Evolutionary conservation across 2,888 invertebrate species (phyloP).

Genomic region (Caenorhabditis panamensis): DNA sequence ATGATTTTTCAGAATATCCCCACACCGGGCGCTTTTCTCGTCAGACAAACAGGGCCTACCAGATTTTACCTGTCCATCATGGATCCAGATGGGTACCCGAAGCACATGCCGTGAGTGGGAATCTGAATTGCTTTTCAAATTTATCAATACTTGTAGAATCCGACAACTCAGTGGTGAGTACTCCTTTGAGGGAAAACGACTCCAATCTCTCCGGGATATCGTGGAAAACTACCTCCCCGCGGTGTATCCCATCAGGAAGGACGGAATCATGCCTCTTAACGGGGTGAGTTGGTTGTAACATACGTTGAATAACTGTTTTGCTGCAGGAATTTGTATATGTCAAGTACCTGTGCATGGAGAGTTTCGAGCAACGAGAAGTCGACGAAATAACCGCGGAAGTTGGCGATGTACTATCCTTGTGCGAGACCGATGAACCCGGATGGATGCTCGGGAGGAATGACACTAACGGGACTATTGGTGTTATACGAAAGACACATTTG

Average conservation of each 20-base stretch:
- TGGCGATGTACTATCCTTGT: conserved; percentile 60
- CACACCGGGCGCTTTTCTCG: conserved; percentile 57
- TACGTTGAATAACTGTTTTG: not conserved
- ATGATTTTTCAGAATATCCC: too few relatives aligned
- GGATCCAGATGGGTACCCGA: conserved; percentile 34
- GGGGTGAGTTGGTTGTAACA: not conserved
- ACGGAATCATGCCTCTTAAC: conserved; percentile 17
- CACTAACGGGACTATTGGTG: conserved; percentile 54
- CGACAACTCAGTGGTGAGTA: conserved; percentile 49
- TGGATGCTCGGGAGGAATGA: conserved; percentile 66
- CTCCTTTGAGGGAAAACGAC: conserved; percentile 53
- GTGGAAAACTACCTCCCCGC: conserved; percentile 28
- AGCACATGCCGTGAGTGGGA: conserved; percentile 65
- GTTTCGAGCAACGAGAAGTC: conserved; percentile 28
- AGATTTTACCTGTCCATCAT: conserved; percentile 57
- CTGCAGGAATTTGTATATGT: conserved; percentile 26
- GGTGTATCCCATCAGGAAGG: conserved; percentile 32
- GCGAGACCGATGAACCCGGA: conserved; percentile 51
- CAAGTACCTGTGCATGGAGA: conserved; percentile 39
- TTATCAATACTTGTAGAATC: conserved; percentile 47
- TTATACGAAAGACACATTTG: conserved; percentile 38
- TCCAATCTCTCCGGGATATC: conserved; percentile 23
- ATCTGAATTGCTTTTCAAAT: too few relatives aligned
- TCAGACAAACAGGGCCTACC: conserved; percentile 39
- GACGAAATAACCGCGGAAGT: conserved; percentile 51